Percentiles rank a stretch among this genome's conserved stretches.
These are phyloP conservation scores for Cheilosia impressa DNA, from an alignment of 2,888 invertebrate species.

Conservation along the genomic window DNA sequence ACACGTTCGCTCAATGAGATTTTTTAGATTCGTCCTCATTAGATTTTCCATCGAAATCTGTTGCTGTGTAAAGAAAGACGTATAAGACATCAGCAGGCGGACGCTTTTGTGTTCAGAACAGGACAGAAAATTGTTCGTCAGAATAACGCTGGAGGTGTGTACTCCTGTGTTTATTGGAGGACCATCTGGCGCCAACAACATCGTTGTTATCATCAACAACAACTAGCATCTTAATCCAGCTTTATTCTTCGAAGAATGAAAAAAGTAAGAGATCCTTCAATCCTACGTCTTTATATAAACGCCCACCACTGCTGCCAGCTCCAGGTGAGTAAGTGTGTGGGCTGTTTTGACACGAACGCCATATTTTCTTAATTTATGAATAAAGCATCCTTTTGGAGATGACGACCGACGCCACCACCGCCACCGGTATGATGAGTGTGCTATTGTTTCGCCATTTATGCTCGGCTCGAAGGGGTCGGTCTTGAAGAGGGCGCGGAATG, in stretches of 20 bases:
- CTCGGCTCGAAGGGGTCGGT: slow-evolving; percentile 8
- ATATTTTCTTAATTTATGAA: slow-evolving; percentile 73
- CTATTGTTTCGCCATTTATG: slow-evolving; percentile 67
- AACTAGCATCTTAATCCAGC: slow-evolving; percentile 33
- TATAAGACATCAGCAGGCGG: not conserved
- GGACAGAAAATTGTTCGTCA: not conserved
- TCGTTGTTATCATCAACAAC: slow-evolving; percentile 41
- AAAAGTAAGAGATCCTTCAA: slow-evolving; percentile 29
- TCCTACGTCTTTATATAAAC: not conserved
- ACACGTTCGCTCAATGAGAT: slow-evolving; percentile 46
- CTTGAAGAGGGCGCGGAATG: slow-evolving; percentile 30
- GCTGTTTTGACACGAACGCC: slow-evolving; percentile 68
- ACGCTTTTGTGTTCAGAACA: not conserved
- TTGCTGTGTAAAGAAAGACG: slow-evolving; percentile 32
- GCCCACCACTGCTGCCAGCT: not conserved
- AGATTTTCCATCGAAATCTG: slow-evolving; percentile 54
- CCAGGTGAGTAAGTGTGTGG: slow-evolving; percentile 50
- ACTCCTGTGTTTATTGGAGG: slow-evolving; percentile 52
- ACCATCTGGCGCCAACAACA: slow-evolving; percentile 56
- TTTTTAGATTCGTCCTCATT: slow-evolving; percentile 32
- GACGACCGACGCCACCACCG: slow-evolving; percentile 16
- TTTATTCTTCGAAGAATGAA: slow-evolving; percentile 43
- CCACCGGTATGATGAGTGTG: slow-evolving; percentile 44
- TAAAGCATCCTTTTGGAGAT: slow-evolving; percentile 56
- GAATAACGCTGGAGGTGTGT: not conserved